Evolutionary conservation across 2,888 invertebrate species (phyloP), one percentile per base, ranked within the genome.

Genomic region (Microplitis manilae): DNA sequence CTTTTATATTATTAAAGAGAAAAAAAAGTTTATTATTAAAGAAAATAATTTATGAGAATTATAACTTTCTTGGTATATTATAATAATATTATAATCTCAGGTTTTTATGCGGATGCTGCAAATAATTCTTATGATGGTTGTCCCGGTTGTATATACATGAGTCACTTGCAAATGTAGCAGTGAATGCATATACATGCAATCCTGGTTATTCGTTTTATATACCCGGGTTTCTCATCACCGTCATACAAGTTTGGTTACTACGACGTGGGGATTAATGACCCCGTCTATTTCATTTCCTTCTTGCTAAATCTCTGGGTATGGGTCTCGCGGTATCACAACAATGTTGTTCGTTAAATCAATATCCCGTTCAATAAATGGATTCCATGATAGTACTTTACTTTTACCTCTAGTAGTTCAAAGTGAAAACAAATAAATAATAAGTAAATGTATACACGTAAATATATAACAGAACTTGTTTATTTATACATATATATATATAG

Each of bases 271-370:
- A 76, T 76, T 76, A 76, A 76, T 62, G 76, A 76, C 76, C 76
- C 65, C 71, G 59, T 71, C 76, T 64, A 76, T 76, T 71, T 67
- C 76, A 76, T 76, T 76, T 76, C 72, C 62, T 75, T 72, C 30
- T 61, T 6, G 9, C 64, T 41, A 72, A 72, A 72, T 64, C 64
- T 39, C 20, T 61, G 20, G n/a, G 30, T 39, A 17, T 72, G 40
- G 64, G 64, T 65, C 59, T 72, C 62, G 40, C 41, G 39, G 30
- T 17, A 64, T 72, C 62, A 65, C 64, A 64, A 64, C 20, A 6
- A 30, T 2, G 30, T 61, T 61, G 61, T 72, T 69, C 69, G 38
- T 75, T 75, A 70, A 75, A 68, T 74, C 41, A 75, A 68, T 75
- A 50, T 20, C 64, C 13, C n/a, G n/a, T n/a, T 39, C 68, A 60